Conservation (phyloP, 2,797 vertebrate genomes). For the Takifugu ocellatus region DNA sequence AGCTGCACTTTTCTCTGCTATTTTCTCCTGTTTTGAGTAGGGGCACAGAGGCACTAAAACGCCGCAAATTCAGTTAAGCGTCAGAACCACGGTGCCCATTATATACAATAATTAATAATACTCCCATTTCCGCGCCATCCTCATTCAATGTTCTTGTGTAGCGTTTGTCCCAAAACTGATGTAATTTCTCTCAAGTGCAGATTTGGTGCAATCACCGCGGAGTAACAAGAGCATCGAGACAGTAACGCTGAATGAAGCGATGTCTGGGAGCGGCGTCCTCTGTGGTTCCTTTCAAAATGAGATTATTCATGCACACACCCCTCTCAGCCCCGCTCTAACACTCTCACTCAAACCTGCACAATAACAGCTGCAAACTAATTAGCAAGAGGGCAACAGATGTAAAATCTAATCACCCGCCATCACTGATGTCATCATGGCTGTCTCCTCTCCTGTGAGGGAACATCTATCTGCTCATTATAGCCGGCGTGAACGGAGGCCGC, state of each 20-base stretch:
- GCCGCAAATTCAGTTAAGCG: neutral
- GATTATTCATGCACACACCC: constrained; percentile 11
- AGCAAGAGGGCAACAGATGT: constrained; percentile 41
- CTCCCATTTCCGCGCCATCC: constrained; percentile 31
- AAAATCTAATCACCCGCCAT: constrained; percentile 56
- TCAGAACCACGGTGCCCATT: neutral
- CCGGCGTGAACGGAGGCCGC: constrained; percentile 23
- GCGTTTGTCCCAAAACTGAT: constrained; percentile 29
- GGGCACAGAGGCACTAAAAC: neutral
- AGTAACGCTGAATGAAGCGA: constrained; percentile 34
- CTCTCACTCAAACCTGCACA: constrained; percentile 31
- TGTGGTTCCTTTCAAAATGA: constrained; percentile 14
- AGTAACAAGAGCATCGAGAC: constrained; percentile 16
- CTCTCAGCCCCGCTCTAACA: constrained; percentile 8
- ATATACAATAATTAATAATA: constrained; percentile 27
- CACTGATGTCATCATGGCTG: constrained; percentile 47
- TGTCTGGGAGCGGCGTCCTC: constrained; percentile 6
- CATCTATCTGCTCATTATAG: constrained; percentile 53
- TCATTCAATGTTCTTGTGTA: constrained; percentile 15
- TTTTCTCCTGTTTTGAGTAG: neutral
- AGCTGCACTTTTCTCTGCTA: too few relatives aligned
- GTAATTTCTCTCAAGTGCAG: constrained; percentile 35
- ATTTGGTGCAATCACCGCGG: constrained; percentile 39
- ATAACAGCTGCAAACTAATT: constrained; percentile 24
- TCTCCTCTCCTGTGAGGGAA: constrained; percentile 23